Conservation (phyloP, 2,113 vertebrate species). For the Hippocampus abdominalis region DNA sequence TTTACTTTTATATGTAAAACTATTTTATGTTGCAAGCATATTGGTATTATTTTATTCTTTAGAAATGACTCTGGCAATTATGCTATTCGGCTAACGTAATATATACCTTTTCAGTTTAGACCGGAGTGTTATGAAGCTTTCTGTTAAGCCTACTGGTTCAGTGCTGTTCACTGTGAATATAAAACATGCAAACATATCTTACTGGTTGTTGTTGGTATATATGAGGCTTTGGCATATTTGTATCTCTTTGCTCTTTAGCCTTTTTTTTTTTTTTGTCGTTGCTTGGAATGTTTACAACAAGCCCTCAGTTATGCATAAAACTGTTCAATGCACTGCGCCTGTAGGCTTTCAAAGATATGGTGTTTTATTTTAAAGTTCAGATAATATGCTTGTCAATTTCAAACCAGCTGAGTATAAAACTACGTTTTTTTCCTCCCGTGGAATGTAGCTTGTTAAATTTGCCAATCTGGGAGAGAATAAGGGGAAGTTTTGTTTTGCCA, state of each 20-base stretch:
- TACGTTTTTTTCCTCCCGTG: conserved; percentile 14
- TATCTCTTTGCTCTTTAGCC: conserved; percentile 23
- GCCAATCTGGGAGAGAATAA: conserved; percentile 7
- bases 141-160: conserved; percentile 43
- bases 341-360: conserved; percentile 42
- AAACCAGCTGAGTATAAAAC: conserved; percentile 22
- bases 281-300: conserved; percentile 36
- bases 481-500: conserved; percentile 10
- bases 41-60: not conserved
- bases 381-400: conserved; percentile 40
- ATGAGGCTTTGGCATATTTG: conserved; percentile 18
- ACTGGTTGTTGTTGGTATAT: conserved; percentile 4
- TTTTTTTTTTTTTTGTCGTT: conserved; percentile 1
- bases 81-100: not conserved
- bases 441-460: conserved; percentile 10
- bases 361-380: conserved; percentile 34
- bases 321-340: conserved; percentile 28
- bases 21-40: not conserved
- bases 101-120: conserved; percentile 37
- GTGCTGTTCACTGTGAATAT: conserved; percentile 14
- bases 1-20: too few species aligned
- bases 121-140: conserved; percentile 23
- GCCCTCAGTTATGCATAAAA: conserved; percentile 10
- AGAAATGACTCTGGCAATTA: not conserved
- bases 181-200: conserved; percentile 12